These are phyloP conservation scores for Nephrotoma flavescens DNA, from an alignment of 2,888 invertebrate species.

Conservation along the genomic window DNA sequence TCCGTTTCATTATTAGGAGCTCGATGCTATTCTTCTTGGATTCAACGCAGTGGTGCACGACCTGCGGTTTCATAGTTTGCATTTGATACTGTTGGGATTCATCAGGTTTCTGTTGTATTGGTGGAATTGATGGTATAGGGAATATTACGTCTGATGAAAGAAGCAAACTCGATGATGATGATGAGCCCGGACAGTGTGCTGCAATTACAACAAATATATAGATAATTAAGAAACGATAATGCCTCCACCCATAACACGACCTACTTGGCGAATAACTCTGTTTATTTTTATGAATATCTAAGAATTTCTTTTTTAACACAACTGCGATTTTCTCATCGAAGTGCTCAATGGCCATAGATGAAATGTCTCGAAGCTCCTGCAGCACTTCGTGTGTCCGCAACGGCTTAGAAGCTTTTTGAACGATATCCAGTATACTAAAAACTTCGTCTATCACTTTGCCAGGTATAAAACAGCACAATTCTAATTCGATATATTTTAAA, in stretches of 20 bases:
- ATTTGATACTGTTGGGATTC: background rate
- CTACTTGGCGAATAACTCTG: constrained; percentile 10
- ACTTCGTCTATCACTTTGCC: constrained; percentile 89
- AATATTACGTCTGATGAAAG: background rate
- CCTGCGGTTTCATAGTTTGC: background rate
- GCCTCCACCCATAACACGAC: background rate
- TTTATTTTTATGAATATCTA: constrained; percentile 12
- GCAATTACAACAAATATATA: background rate
- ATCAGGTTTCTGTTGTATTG: background rate
- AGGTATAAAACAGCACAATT: constrained; percentile 82
- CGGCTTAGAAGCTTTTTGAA: constrained; percentile 49
- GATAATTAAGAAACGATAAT: background rate
- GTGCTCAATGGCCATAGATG: constrained; percentile 82
- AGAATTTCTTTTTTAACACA: constrained; percentile 18
- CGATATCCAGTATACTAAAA: constrained; percentile 51
- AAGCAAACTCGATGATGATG: background rate
- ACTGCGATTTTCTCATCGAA: constrained; percentile 73
- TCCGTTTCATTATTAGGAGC: background rate
- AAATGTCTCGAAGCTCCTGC: constrained; percentile 80
- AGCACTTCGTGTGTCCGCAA: constrained; percentile 68
- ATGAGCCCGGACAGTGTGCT: background rate
- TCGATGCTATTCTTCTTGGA: background rate
- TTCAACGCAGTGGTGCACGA: background rate
- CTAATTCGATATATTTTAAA: constrained; percentile 70
- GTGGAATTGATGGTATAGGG: background rate